Evolutionary conservation across 2,888 invertebrate species (phyloP), one percentile per base, ranked within the genome.

Genomic region (Pantelozetes paolii): DNA sequence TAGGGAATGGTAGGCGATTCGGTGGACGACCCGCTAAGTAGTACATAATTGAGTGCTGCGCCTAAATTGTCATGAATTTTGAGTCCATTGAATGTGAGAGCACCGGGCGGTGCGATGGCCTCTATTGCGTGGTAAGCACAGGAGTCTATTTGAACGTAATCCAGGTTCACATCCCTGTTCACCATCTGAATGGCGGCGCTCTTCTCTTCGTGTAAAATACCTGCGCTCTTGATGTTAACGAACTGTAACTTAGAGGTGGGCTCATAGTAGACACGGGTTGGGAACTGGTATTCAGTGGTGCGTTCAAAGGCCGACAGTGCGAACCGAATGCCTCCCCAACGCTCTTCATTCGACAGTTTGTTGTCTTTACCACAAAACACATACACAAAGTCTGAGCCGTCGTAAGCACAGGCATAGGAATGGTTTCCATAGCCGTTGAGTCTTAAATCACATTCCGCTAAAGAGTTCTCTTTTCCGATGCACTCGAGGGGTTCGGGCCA

Each of bases 291-390:
- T 32, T 62, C 50, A 42, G 42, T 50, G 32, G 32, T 62, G 6
- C 67, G 45, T 82, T 97, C 95, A 81, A 94, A 94, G 81, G 92
- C 90, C 2, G 91, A 87, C 81, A 91, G 89, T 0, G 94, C 89
- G 81, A 97, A 95, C 76, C 97, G 86, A 76, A 99, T 89, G 45
- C 98, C 98, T 57, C 98, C 99, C 99, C 99, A 99, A 80, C 94
- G 93, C 69, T 90, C 71, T 15, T 71, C 74, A 42, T 70, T 32
- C 5, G 70, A 28, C 18, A 75, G n/a, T 54, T 76, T 75, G 48
- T 79, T 78, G 1, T 79, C 76, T 54, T 73, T 54, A 0, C 92
- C 94, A 81, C 99, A 99, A 79, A 92, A 89, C 20, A 99, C 88
- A 80, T 96, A 99, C 0, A 98, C 92, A 80, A 92, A 99, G 74